Percentiles rank a stretch among this genome's conserved stretches.
Evolutionary conservation across 2,113 vertebrate species (phyloP).

Genomic region (Reinhardtius hippoglossoides): DNA sequence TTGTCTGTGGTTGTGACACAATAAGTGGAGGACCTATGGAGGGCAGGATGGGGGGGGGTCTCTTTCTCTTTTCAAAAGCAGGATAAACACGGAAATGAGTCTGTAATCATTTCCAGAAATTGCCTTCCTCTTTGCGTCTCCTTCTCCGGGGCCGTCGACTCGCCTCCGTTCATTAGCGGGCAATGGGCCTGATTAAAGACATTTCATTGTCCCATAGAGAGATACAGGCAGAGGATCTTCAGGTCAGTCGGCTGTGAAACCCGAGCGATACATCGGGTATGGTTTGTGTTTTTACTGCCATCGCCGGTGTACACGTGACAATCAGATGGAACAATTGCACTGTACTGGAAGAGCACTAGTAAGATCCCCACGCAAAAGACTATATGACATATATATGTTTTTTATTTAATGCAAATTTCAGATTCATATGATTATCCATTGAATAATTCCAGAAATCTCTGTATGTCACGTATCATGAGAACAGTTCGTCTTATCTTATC

Average conservation of each 20-base stretch:
- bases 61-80: constrained; percentile 81
- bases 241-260: constrained; percentile 22
- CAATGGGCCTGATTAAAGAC: constrained; percentile 83
- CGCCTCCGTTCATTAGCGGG: constrained; percentile 82
- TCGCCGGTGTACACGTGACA: not conserved
- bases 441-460: too few species aligned
- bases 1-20: constrained; percentile 64
- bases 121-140: constrained; percentile 78
- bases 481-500: too few species aligned
- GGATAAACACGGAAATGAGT: constrained; percentile 88
- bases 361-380: not conserved
- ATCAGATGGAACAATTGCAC: not conserved
- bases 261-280: constrained; percentile 40
- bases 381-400: too few species aligned
- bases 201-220: constrained; percentile 65
- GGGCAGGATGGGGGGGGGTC: constrained; percentile 42
- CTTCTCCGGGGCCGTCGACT: constrained; percentile 69
- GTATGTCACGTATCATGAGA: too few species aligned
- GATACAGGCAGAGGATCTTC: constrained; percentile 48
- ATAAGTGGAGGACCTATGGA: constrained; percentile 69
- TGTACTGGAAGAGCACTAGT: not conserved
- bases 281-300: constrained; percentile 28
- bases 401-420: too few species aligned
- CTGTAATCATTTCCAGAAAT: constrained; percentile 88
- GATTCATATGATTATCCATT: too few species aligned